A percentile compares a stretch with the other conserved stretches of the same genome.
phyloP scores from a whole-genome alignment of 1,140 invertebrate genomes.

The Drosophila rufa region DNA sequence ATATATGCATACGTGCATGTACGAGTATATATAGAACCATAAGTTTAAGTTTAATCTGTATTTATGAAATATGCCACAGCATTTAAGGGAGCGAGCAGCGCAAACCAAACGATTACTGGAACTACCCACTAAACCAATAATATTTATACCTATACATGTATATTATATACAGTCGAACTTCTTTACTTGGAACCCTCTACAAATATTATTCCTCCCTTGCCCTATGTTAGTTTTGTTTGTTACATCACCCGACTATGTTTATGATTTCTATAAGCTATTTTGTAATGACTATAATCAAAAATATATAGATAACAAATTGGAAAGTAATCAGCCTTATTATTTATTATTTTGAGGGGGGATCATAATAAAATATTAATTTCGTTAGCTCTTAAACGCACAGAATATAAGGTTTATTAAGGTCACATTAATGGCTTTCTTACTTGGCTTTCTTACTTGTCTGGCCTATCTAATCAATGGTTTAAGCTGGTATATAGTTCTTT shows the following conservation, averaged over 20 bases:
- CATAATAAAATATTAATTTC: background rate
- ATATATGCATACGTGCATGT: conserved; percentile 14
- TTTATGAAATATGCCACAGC: conserved; percentile 36
- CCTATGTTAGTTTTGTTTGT: conserved; percentile 3
- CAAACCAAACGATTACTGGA: conserved; percentile 39
- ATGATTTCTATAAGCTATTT: conserved; percentile 6
- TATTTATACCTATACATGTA: conserved; percentile 1
- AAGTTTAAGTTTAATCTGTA: conserved; percentile 27
- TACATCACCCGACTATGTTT: conserved; percentile 17
- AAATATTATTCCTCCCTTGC: background rate
- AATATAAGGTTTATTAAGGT: too few species aligned
- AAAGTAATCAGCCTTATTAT: background rate
- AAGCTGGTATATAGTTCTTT: too few species aligned
- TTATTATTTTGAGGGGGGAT: background rate
- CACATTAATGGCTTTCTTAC: too few species aligned
- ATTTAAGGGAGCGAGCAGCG: conserved; percentile 42
- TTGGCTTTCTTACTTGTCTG: too few species aligned
- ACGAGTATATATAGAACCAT: conserved; percentile 5
- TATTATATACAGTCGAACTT: conserved; percentile 4
- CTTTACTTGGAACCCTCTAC: background rate
- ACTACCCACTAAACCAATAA: conserved; percentile 34
- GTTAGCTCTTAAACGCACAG: too few species aligned
- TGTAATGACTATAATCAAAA: conserved; percentile 26
- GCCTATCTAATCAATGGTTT: too few species aligned
- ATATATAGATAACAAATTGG: conserved; percentile 9